These are phyloP conservation scores for Chaitophorus viminalis DNA, from an alignment of 2,888 invertebrate genomes.

Conservation along the genomic window DNA sequence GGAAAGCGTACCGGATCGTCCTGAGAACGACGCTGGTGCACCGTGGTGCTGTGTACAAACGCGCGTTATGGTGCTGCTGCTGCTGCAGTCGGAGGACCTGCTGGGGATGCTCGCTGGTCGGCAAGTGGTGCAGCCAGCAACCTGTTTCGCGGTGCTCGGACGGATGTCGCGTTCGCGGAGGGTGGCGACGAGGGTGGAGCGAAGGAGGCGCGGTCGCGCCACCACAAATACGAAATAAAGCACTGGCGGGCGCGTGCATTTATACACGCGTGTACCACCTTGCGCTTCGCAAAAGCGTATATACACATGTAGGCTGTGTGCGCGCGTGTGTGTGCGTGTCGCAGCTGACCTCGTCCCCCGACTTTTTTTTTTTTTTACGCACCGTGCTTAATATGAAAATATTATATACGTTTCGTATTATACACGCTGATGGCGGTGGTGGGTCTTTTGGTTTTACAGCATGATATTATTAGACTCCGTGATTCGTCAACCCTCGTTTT, in stretches of 20 bases:
- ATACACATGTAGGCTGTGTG: background rate
- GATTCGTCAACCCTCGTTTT: slow-evolving; percentile 60
- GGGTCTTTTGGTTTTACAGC: background rate
- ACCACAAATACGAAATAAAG: slow-evolving; percentile 1
- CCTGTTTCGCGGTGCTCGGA: slow-evolving; percentile 45
- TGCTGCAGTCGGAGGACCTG: slow-evolving; percentile 18
- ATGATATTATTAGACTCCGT: background rate
- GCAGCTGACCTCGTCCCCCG: slow-evolving; percentile 55
- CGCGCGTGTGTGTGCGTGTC: background rate
- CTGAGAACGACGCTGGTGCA: background rate
- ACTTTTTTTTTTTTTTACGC: slow-evolving; percentile 33
- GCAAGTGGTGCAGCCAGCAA: slow-evolving; percentile 59
- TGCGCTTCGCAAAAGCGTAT: background rate
- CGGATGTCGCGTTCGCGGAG: background rate
- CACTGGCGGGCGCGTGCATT: background rate
- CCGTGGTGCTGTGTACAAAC: background rate
- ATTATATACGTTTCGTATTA: slow-evolving; percentile 6
- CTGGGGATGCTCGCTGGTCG: slow-evolving; percentile 40
- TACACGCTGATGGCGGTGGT: background rate
- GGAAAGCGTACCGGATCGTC: too few relatives aligned
- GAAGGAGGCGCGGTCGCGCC: background rate
- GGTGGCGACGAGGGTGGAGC: slow-evolving; percentile 51
- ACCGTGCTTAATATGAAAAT: slow-evolving; percentile 32
- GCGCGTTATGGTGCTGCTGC: background rate
- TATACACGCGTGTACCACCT: slow-evolving; percentile 43